These are phyloP conservation scores for Enteromius anoplus DNA, from an alignment of 2,797 vertebrate species.

Conservation along the genomic window DNA sequence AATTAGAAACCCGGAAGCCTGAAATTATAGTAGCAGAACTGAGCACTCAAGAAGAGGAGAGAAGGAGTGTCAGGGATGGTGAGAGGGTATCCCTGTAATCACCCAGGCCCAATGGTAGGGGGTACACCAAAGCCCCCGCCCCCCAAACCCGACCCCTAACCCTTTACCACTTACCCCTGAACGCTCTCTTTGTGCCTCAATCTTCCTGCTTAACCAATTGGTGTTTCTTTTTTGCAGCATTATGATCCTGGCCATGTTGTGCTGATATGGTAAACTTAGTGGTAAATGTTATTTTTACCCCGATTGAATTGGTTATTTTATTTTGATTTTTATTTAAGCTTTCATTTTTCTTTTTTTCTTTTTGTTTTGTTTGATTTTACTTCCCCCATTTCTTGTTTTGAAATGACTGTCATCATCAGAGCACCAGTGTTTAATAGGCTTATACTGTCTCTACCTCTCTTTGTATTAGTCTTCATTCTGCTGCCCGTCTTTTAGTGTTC, in stretches of 20 bases:
- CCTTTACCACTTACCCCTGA: conserved; percentile 67
- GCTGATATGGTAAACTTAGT: conserved; percentile 99
- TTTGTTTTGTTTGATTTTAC: conserved; percentile 73
- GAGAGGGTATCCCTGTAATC: conserved; percentile 76
- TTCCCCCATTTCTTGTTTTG: conserved; percentile 60
- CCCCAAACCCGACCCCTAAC: conserved; percentile 71
- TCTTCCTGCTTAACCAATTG: conserved; percentile 99
- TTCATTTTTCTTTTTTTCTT: conserved; percentile 80
- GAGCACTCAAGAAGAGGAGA: conserved; percentile 53
- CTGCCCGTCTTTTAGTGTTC: conserved; percentile 96
- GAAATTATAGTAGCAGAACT: conserved; percentile 8
- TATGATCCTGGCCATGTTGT: conserved; percentile 99
- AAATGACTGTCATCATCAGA: conserved; percentile 77
- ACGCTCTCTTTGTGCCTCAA: conserved; percentile 87
- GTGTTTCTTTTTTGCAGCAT: conserved; percentile 99
- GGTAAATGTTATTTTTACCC: conserved; percentile 99
- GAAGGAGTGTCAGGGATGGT: conserved; percentile 65
- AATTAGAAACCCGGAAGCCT: neutral
- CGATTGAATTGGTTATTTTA: conserved; percentile 92
- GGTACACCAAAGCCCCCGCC: conserved; percentile 67
- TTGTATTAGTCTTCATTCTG: conserved; percentile 99
- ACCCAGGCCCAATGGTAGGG: conserved; percentile 65
- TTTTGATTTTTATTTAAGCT: conserved; percentile 83
- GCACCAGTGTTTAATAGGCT: conserved; percentile 83
- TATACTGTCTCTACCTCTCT: conserved; percentile 78